Evolutionary conservation across 2,888 invertebrate genomes (phyloP), one percentile per base, ranked within the genome.

Genomic region (Rhamphomyia laevipes): DNA sequence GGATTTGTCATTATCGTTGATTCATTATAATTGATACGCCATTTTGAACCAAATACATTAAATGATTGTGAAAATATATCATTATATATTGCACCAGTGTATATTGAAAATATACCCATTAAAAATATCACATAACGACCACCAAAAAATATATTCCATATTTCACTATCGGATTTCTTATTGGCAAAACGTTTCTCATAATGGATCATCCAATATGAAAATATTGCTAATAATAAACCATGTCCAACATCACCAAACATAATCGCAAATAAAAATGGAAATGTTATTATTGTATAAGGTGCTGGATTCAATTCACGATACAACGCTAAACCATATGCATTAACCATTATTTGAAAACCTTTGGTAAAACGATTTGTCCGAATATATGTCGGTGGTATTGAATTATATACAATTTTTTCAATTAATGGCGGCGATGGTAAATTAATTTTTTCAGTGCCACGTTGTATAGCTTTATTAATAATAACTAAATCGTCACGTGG

Each of bases 161-260:
- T 95, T 84, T 93, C 89, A 66, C 78, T 84, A 60, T 71, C 77
- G 13, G 76, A 73, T 55, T 78, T 81, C 59, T 77, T 75, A 5
- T 76, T 74, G 16, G 73, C 68, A 42, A 93, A 74, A 43, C 78
- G 75, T 54, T 84, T 86, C 68, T 96, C 95, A 51, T 77, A 78
- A 30, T 80, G 53, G 27, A 91, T 81, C 84, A 96, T 82, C 77
- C 80, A 86, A 0, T 74, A 67, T 1, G 83, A 92, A 64, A 92
- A 91, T 4, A 84, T 47, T 1, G 83, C 74, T 81, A 96, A 80
- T 56, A 96, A 79, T 3, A 83, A 41, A 4, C 92, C 95, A 70
- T 95, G 95, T 4, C 95, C 95, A 57, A 84, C 73, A 67, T 96
- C 95, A 15, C 95, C 95, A 70, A 95, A 96, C 95, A 96, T 96